Evolutionary conservation across 2,113 vertebrate species (phyloP).

Genomic region (Clarias magur): DNA sequence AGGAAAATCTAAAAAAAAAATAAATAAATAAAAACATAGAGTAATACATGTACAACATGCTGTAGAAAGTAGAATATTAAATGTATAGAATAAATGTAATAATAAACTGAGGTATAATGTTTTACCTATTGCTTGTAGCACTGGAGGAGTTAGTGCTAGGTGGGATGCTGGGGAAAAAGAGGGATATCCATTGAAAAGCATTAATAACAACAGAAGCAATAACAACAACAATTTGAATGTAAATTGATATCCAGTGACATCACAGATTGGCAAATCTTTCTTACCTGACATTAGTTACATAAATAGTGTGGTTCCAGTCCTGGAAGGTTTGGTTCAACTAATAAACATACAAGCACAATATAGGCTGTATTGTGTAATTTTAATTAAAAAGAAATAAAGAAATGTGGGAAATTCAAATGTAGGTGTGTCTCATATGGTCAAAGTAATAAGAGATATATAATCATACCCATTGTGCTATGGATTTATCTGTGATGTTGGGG

Average conservation of each 20-base stretch:
- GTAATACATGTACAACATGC: not conserved
- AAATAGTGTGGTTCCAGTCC: conserved; percentile 83
- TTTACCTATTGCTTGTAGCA: conserved; percentile 50
- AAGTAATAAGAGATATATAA: not conserved
- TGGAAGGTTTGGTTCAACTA: conserved; percentile 88
- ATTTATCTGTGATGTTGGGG: conserved; percentile 65
- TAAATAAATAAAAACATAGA: not conserved
- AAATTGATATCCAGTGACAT: not conserved
- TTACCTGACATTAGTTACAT: conserved; percentile 85
- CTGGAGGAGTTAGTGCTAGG: conserved; percentile 1
- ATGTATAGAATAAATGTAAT: not conserved
- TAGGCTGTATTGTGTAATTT: not conserved
- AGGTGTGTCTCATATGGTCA: not conserved
- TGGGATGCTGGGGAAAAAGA: conserved; percentile 51
- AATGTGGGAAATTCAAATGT: not conserved
- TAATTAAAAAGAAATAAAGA: not conserved
- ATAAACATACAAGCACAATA: not conserved
- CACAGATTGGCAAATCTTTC: conserved; percentile 34
- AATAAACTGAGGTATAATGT: not conserved
- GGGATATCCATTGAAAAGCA: not conserved
- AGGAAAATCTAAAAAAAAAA: conserved; percentile 65
- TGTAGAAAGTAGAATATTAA: not conserved
- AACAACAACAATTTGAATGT: not conserved
- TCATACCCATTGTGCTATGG: conserved; percentile 79
- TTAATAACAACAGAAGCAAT: not conserved